These are phyloP conservation scores for Thalassophryne amazonica DNA, from an alignment of 2,797 vertebrate species.

Conservation along the genomic window DNA sequence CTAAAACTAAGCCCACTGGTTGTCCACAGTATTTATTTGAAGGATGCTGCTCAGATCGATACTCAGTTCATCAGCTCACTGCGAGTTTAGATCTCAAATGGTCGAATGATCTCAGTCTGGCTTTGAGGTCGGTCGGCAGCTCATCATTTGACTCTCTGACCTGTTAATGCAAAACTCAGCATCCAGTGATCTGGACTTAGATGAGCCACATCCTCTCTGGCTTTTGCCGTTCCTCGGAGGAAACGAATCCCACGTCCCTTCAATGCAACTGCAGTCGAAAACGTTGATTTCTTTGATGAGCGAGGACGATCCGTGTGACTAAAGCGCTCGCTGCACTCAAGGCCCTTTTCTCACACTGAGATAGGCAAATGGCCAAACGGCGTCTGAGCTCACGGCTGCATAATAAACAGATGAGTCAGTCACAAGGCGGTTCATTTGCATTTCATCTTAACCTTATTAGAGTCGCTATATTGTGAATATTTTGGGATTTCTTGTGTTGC, in stretches of 20 bases:
- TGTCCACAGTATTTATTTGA: constrained; percentile 28
- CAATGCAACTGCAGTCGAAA: constrained; percentile 58
- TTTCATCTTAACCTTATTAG: constrained; percentile 55
- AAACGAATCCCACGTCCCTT: constrained; percentile 64
- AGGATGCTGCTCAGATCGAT: too few species aligned
- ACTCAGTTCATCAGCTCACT: not conserved
- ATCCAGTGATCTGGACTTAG: constrained; percentile 41
- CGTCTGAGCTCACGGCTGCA: constrained; percentile 78
- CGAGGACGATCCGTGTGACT: constrained; percentile 77
- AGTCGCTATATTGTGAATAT: constrained; percentile 40
- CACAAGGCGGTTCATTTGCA: constrained; percentile 70
- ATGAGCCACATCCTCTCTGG: constrained; percentile 55
- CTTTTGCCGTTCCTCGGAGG: constrained; percentile 41
- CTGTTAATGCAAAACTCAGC: constrained; percentile 36
- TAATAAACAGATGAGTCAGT: constrained; percentile 84
- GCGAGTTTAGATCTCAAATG: constrained; percentile 1
- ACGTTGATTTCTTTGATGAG: constrained; percentile 78
- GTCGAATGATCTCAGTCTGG: constrained; percentile 4
- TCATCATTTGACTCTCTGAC: constrained; percentile 58
- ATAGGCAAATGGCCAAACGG: constrained; percentile 79
- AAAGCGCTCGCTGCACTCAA: constrained; percentile 78
- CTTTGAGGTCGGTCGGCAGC: constrained; percentile 21
- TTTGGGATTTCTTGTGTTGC: constrained; percentile 26
- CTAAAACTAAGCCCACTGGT: constrained; percentile 38
- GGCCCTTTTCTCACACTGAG: constrained; percentile 72